Evolutionary conservation across 2,113 vertebrate species (phyloP).

Genomic region (Ceratotherium simum): DNA sequence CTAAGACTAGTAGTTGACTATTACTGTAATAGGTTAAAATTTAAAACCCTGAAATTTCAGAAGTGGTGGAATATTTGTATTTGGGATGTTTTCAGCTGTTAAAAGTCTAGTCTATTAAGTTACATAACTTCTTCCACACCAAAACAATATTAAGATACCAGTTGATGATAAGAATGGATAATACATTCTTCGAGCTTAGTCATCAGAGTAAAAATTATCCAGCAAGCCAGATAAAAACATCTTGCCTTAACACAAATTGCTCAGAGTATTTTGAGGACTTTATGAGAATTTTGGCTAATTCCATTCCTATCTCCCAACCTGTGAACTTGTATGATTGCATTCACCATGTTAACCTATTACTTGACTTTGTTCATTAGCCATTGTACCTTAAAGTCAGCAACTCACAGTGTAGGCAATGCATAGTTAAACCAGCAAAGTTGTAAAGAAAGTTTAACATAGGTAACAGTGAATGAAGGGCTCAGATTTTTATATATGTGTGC

Average conservation of each 20-base stretch:
- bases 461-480: neutral
- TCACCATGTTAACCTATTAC: neutral
- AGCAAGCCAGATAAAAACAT: slow-evolving; percentile 3
- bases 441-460: neutral
- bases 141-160: slow-evolving; percentile 34
- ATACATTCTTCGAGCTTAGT: neutral
- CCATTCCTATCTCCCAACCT: neutral
- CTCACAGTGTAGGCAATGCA: neutral
- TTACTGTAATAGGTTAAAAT: slow-evolving; percentile 56
- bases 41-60: slow-evolving; percentile 1
- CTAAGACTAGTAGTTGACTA: neutral
- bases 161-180: neutral
- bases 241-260: neutral
- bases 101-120: slow-evolving; percentile 11
- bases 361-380: neutral
- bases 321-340: neutral
- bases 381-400: neutral
- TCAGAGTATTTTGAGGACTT: neutral
- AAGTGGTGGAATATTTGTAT: slow-evolving; percentile 39
- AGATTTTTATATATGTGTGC: neutral
- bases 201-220: neutral
- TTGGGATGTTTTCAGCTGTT: neutral
- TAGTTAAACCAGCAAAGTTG: neutral
- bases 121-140: slow-evolving; percentile 10
- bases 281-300: slow-evolving; percentile 2